Evolutionary conservation across 2,888 invertebrate species (phyloP), one percentile per base, ranked within the genome.

Genomic region (Thera britannica): DNA sequence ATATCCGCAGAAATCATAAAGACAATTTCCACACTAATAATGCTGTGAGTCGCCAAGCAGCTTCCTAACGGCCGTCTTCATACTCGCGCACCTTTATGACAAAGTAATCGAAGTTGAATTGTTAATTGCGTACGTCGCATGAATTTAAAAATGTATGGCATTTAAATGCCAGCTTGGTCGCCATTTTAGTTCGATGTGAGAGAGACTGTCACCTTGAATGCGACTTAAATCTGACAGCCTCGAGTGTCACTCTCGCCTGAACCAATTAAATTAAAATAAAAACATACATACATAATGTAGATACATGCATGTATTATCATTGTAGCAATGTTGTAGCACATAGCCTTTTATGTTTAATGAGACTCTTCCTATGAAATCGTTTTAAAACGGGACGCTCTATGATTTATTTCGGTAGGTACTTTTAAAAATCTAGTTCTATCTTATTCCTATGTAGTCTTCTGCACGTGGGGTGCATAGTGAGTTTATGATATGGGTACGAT

Each of bases 81-180:
- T 83, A 84, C 82, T 83, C 79, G 78, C 82, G 77, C 78, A 81
- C 83, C 80, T 88, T 89, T 90, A 90, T 89, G 90, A 92, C 90
- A 89, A 89, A 90, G 90, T 90, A 88, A 91, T 89, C 89, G 90
- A 89, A 88, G 83, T 86, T 82, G 84, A 88, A 90, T 89, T 88
- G 87, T 90, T 92, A 92, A 93, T 92, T 93, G 87, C 87, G 83
- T 88, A 86, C 87, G 88, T 85, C 84, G 88, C 80, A 87, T 89
- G 90, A 89, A 88, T 92, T 90, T 92, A 92, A 93, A 93, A 93
- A 92, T 87, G 89, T 88, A 90, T 93, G 93, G 92, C 93, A 93
- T 93, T 93, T 93, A 93, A 93, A 93, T 93, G 92, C 89, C 93
- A 93, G 85, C 85, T 81, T 83, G 81, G 88, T 81, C 92, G 92